Conservation (phyloP, 2,797 vertebrate species). For the Sibirionetta formosa region DNA sequence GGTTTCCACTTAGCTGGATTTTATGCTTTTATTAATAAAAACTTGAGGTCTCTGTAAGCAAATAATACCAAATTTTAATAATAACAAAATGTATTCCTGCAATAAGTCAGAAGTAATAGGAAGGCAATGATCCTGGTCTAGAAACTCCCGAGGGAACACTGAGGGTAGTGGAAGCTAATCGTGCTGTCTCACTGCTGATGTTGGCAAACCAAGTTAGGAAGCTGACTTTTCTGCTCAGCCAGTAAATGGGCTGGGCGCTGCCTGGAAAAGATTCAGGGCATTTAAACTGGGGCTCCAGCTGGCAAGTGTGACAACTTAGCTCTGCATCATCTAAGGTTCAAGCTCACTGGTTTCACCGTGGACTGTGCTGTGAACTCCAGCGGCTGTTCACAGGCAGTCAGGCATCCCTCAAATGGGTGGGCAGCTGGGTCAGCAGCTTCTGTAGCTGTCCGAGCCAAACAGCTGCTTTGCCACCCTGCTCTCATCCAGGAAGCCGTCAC, state of each 20-base stretch:
- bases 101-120: not conserved
- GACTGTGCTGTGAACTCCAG: not conserved
- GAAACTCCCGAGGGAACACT: not conserved
- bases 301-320: not conserved
- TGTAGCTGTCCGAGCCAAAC: not conserved
- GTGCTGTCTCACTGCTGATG: not conserved
- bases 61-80: not conserved
- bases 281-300: not conserved
- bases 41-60: not conserved
- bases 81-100: not conserved
- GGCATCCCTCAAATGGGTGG: not conserved
- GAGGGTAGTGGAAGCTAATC: not conserved
- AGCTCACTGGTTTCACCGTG: not conserved
- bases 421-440: not conserved
- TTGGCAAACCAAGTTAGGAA: not conserved
- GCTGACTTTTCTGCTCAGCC: not conserved
- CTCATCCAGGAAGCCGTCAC: not conserved
- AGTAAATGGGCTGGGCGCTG: not conserved
- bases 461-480: not conserved
- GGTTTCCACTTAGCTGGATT: not conserved
- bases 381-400: not conserved
- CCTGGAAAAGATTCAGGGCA: not conserved
- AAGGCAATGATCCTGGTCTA: not conserved
- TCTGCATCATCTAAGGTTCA: not conserved
- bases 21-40: slow-evolving; percentile 1